phyloP scores from a whole-genome alignment of 2,888 invertebrate species.

The Noctua comes region DNA sequence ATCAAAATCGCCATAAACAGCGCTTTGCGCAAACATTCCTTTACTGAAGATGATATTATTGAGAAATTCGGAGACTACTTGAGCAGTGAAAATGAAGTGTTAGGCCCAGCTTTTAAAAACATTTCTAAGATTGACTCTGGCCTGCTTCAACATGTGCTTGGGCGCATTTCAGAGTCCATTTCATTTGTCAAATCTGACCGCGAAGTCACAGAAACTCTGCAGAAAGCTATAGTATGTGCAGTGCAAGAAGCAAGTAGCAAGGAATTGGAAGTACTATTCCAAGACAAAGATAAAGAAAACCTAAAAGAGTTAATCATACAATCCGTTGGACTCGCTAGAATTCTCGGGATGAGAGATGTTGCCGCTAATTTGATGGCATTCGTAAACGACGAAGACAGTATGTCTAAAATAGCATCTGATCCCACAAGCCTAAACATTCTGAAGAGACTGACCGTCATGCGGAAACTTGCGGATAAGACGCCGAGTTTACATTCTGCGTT shows the following conservation, averaged over 20 bases:
- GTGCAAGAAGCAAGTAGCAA: constrained; percentile 91
- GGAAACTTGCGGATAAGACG: constrained; percentile 92
- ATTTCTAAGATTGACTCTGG: constrained; percentile 91
- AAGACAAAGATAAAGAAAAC: constrained; percentile 85
- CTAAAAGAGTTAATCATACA: constrained; percentile 90
- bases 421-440: constrained; percentile 91
- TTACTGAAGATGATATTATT: constrained; percentile 90
- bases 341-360: constrained; percentile 92
- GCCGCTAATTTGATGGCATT: constrained; percentile 89
- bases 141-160: constrained; percentile 90
- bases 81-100: constrained; percentile 91
- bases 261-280: constrained; percentile 89
- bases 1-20: constrained; percentile 90
- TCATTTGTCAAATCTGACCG: constrained; percentile 91
- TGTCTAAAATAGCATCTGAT: constrained; percentile 90
- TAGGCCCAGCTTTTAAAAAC: constrained; percentile 92
- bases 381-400: constrained; percentile 89
- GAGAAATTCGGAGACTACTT: constrained; percentile 92
- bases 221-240: constrained; percentile 92
- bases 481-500: constrained; percentile 92
- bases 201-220: constrained; percentile 92
- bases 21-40: constrained; percentile 84
- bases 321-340: constrained; percentile 92
- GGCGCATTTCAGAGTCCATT: constrained; percentile 91
- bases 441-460: constrained; percentile 93